Percentiles rank a stretch among this genome's conserved stretches.
Evolutionary conservation across 2,888 invertebrate species (phyloP).

Genomic region (Schizaphis graminum): DNA sequence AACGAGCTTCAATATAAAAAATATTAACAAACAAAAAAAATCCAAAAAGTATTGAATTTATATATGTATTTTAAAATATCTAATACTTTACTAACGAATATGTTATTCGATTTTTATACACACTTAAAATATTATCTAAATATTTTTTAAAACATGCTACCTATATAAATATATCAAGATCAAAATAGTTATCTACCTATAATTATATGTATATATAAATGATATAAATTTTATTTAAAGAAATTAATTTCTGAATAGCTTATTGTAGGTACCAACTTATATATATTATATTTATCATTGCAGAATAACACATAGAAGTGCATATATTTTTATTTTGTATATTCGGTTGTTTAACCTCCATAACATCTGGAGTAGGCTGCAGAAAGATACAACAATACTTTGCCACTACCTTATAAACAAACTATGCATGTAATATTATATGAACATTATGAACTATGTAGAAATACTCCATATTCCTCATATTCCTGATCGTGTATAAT

Average conservation of each 20-base stretch:
- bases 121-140: neutral
- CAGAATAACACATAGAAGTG: neutral
- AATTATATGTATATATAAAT: too few relatives aligned
- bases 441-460: too few relatives aligned
- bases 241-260: neutral
- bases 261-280: neutral
- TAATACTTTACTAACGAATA: too few relatives aligned
- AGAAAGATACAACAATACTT: neutral
- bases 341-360: neutral
- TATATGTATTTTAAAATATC: too few relatives aligned
- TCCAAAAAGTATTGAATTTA: too few relatives aligned
- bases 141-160: neutral
- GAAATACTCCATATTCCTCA: too few relatives aligned
- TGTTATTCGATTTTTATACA: too few relatives aligned
- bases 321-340: constrained; percentile 5
- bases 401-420: neutral
- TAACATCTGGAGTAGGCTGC: constrained; percentile 20
- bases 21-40: neutral
- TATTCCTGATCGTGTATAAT: too few relatives aligned
- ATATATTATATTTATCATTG: too few relatives aligned
- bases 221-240: neutral
- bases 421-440: neutral
- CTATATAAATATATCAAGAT: neutral
- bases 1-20: neutral
- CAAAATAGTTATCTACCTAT: neutral